phyloP scores from a whole-genome alignment of 2,113 vertebrate genomes.

The Dendrocopos noguchii region DNA sequence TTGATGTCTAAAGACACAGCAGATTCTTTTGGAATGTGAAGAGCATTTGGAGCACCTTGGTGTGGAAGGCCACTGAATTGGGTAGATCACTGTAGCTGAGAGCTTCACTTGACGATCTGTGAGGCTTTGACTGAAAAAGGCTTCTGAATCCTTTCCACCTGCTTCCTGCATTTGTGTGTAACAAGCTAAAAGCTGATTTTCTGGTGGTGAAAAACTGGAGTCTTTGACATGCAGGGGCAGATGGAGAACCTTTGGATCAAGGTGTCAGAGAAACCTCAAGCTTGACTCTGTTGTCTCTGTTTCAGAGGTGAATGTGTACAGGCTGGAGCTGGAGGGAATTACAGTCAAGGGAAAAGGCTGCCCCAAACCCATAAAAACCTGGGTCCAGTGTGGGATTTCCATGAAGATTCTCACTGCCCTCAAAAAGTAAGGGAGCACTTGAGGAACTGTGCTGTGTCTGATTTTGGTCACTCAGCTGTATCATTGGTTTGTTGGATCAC shows the following conservation, averaged over 20 bases:
- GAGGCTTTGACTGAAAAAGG: background rate
- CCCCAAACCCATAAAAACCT: conserved; percentile 97
- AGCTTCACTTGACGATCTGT: background rate
- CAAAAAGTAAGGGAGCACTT: conserved; percentile 86
- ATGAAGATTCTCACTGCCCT: conserved; percentile 96
- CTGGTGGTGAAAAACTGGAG: background rate
- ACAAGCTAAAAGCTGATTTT: background rate
- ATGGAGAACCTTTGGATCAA: background rate
- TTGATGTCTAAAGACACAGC: background rate
- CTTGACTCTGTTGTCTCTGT: conserved; percentile 40
- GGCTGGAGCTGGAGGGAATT: conserved; percentile 94
- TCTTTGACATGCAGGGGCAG: background rate
- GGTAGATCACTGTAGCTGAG: background rate
- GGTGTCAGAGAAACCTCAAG: background rate
- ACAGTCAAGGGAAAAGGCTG: conserved; percentile 96
- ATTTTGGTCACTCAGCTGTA: background rate
- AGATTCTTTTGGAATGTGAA: background rate
- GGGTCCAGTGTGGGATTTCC: conserved; percentile 98
- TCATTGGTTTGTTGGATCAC: too few species aligned
- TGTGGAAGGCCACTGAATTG: background rate
- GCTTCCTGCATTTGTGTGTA: background rate
- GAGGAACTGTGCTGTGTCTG: background rate
- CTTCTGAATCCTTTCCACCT: background rate
- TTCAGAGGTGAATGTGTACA: conserved; percentile 89
- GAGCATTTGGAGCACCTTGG: background rate